A percentile compares a stretch with the other conserved stretches of the same genome.
Conservation (phyloP, 2,888 invertebrate species). For the Oxytorus armatus region DNA sequence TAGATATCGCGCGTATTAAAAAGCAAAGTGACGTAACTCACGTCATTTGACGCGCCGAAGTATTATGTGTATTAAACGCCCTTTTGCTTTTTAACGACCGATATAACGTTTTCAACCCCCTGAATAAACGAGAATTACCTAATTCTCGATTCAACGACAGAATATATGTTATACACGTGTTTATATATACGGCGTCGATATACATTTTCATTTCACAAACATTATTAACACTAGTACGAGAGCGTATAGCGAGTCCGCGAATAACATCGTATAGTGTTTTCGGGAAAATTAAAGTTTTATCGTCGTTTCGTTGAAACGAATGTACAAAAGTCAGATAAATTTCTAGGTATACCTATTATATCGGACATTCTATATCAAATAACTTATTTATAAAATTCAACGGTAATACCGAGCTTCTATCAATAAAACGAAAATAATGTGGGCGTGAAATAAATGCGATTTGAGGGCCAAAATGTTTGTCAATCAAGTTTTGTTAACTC, state of each 20-base stretch:
- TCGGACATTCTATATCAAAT: not conserved
- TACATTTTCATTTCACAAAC: constrained; percentile 33
- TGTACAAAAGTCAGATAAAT: constrained; percentile 6
- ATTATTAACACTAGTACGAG: not conserved
- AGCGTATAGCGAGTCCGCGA: not conserved
- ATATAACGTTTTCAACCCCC: not conserved
- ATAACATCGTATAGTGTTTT: constrained; percentile 28
- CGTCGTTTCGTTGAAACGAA: constrained; percentile 21
- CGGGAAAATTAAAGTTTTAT: constrained; percentile 47
- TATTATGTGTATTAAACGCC: not conserved
- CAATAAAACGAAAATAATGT: too few species aligned
- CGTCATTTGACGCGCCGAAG: not conserved
- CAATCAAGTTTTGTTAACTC: too few species aligned
- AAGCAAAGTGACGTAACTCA: constrained; percentile 3
- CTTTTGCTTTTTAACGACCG: not conserved
- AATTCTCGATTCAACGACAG: constrained; percentile 25
- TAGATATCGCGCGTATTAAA: not conserved
- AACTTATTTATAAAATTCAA: not conserved
- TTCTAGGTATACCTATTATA: constrained; percentile 1
- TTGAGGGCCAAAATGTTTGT: too few species aligned
- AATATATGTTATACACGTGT: not conserved
- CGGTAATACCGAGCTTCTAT: not conserved
- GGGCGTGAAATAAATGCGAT: too few species aligned
- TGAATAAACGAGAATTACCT: constrained; percentile 53
- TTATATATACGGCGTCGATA: not conserved